Evolutionary conservation across 2,797 vertebrate species (phyloP), one percentile per base, ranked within the genome.

Genomic region (Cheirogaleus major): DNA sequence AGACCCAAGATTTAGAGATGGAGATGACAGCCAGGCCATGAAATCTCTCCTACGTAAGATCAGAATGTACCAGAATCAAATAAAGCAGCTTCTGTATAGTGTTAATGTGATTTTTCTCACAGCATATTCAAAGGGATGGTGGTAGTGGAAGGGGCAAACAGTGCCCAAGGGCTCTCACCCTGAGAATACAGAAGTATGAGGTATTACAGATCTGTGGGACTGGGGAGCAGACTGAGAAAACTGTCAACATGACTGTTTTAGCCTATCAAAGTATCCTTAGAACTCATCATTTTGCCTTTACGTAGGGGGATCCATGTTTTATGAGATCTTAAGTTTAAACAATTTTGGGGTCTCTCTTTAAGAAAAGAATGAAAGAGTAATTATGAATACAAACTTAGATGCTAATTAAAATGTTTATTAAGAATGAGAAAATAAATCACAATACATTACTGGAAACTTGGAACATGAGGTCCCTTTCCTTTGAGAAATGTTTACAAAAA

Each of bases 361-460:
- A 95, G 35, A 79, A 80, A 38, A 72, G 35, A 83, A 76, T 38
- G 89, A 30, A 35, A 76, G n/a, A 41, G 38, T 69, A 79, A 90
- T 23, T 65, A 70, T 59, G 93, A 93, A 61, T 84, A 79, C 13
- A 90, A 85, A 91, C 32, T 83, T 70, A 91, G 32, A 63, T 59
- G 35, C n/a, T 35, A 63, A 87, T 38, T 32, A 59, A 41, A 89
- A 65, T 89, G n/a, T 32, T 79, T 67, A 41, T 61, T 82, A 75
- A 73, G 79, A 85, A 63, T 55, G 65, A 76, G 57, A 57, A 63
- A 79, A 61, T 15, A 89, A 92, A 59, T 27, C 0, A 6, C 9
- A 84, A 75, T 11, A 72, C 20, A 84, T 55, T 67, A 57, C 23
- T 72, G 22, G 61, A 78, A 70, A 4, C 35, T 59, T 88, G 35